These are phyloP conservation scores for Listrodromus nycthemerus DNA, from an alignment of 2,888 invertebrate genomes.

Conservation along the genomic window DNA sequence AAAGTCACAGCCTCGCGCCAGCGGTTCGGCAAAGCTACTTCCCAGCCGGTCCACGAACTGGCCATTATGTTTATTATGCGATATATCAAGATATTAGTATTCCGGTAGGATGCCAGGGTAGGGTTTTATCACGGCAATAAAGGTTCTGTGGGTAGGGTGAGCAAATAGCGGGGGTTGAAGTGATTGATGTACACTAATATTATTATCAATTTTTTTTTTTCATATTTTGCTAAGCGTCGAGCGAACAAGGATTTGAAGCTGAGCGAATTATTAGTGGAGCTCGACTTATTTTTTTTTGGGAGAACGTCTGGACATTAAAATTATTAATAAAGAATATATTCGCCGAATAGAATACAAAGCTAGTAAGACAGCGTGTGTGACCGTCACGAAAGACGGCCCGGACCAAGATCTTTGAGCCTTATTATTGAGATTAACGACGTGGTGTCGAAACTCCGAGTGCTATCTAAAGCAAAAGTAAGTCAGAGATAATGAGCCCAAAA, in stretches of 20 bases:
- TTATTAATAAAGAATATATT: too few relatives aligned
- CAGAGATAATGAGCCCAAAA: neutral
- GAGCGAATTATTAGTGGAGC: too few relatives aligned
- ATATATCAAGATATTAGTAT: constrained; percentile 60
- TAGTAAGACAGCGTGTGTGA: too few relatives aligned
- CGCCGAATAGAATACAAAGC: too few relatives aligned
- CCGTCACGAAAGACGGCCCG: too few relatives aligned
- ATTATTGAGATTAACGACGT: too few relatives aligned
- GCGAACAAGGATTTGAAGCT: too few relatives aligned
- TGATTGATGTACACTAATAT: constrained; percentile 46
- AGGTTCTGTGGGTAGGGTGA: constrained; percentile 25
- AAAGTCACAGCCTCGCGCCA: neutral
- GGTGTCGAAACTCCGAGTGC: too few relatives aligned
- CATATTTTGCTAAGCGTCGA: neutral
- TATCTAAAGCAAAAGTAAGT: too few relatives aligned
- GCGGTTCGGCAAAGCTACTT: constrained; percentile 1
- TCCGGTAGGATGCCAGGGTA: constrained; percentile 41
- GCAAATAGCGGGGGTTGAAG: constrained; percentile 17
- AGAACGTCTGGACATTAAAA: too few relatives aligned
- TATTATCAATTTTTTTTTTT: constrained; percentile 13
- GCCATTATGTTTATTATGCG: constrained; percentile 61
- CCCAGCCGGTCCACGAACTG: constrained; percentile 53
- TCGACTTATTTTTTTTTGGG: too few relatives aligned
- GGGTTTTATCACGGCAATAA: constrained; percentile 57
- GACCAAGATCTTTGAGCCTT: too few relatives aligned